Evolutionary conservation across 2,113 vertebrate genomes (phyloP), one percentile per base, ranked within the genome.

Genomic region (Prochilodus magdalenae): DNA sequence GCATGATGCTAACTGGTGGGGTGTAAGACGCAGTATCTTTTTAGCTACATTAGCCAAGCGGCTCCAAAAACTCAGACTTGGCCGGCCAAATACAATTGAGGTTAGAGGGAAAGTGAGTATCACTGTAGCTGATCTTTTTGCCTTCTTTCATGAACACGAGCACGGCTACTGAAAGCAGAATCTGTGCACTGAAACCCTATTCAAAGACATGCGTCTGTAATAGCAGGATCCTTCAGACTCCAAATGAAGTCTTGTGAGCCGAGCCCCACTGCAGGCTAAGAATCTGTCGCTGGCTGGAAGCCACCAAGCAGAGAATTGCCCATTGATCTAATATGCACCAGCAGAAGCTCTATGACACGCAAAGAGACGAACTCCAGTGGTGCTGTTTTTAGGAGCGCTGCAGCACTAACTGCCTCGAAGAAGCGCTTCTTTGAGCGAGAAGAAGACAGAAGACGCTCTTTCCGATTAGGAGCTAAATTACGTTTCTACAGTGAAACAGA

Each of bases 271-370:
- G 55, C 63, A 71, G 80, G 33, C 24, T 27, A 36, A 55, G 55
- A 82, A 79, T 82, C 44, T 16, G 62, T 22, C 27, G 26, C 73
- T 82, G 75, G 53, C 63, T 66, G 60, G 60, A 72, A 49, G 55
- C 76, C 80, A 82, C 55, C 12, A 16, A 67, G 30, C 14, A 44
- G 14, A 67, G 49, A 29, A 75, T n/a, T 59, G 51, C 63, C 63
- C 36, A 59, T 29, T 63, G 65, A 79, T 69, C 67, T 53, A 63
- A 72, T 75, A 79, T 65, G 49, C 76, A 74, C 24, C 20, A 72
- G 57, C 70, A 40, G 75, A 30, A 44, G 73, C 49, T 81, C 66
- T n/a, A 69, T 26, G 26, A 70, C 62, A 36, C 49, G 33, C 27
- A 55, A 71, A 63, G 22, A 27, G 49, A 49, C 51, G 40, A 65